Base-by-base conservation (phyloP, 1,140 invertebrate species). In the Scaptomyza montana region DNA sequence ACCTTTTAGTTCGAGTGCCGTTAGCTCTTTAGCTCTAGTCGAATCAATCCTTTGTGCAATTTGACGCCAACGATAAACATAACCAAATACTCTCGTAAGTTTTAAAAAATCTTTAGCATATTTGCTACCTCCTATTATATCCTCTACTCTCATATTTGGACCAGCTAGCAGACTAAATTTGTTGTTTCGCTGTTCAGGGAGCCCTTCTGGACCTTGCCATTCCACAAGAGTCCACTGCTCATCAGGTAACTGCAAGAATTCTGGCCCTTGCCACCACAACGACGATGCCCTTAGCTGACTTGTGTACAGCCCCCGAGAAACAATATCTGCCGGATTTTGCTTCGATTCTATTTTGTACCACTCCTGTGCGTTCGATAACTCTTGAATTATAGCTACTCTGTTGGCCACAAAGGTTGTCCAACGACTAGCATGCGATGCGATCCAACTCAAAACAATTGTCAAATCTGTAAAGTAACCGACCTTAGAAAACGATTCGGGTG, bases 241-340 rank as follows among this genome's bases (percentile, higher is more conserved):
- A 43, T 56, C 54, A 0, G 54, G 12, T 21, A 21, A 25, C 21
- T 25, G 33, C 19, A 56, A 43, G 7, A 55, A 65, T 5, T 56
- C 43, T 49, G 43, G 45, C 5, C 53, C 63, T 46, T 39, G 43
- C 53, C 62, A 65, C 62, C 43, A 55, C 51, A 56, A 56, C 16
- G 45, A 56, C 28, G 30, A 30, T 1, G 7, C 6, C 6, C 1
- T 30, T 30, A 30, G 30, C 5, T 30, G 21, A 25, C 21, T 25
- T 25, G 21, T 25, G 21, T 25, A 25, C 21, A 25, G 21, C 21
- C 3, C 21, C 2, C 21, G 19, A 10, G 10, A 53, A 19, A 59
- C 36, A 12, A 67, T 51, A 30, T 41, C 55, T 30, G 64, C 46
- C n/a, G 33, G 36, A 63, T 53, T 25, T 25, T 25, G 21, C 30